Evolutionary conservation across 2,797 vertebrate genomes (phyloP).

Genomic region (Ctenosaura bakeri): DNA sequence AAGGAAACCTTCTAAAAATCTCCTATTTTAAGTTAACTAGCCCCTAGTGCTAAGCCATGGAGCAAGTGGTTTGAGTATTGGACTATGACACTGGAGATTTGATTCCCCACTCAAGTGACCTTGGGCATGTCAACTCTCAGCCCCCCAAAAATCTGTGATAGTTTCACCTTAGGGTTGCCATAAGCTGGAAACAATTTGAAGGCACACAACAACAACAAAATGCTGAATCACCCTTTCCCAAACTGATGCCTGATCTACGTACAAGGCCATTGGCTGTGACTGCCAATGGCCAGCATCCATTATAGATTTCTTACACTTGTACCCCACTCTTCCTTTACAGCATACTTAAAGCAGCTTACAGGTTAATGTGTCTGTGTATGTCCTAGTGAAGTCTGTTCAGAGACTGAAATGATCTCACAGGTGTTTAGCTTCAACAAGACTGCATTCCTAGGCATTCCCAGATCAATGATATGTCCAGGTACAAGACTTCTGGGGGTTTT

Average conservation of each 20-base stretch:
- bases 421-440: not conserved
- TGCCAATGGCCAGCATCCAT: not conserved
- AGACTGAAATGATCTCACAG: not conserved
- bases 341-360: not conserved
- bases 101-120: too few relatives aligned
- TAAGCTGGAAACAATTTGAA: too few relatives aligned
- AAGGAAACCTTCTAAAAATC: not conserved
- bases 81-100: too few relatives aligned
- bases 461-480: not conserved
- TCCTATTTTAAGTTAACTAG: not conserved
- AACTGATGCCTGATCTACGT: not conserved
- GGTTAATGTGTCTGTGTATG: not conserved
- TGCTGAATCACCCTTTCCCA: not conserved
- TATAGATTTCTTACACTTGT: not conserved
- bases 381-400: not conserved
- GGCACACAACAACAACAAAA: too few relatives aligned
- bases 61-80: too few relatives aligned
- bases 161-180: too few relatives aligned
- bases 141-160: too few relatives aligned
- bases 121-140: too few relatives aligned
- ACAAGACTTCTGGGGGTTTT: not conserved
- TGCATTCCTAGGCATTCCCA: not conserved
- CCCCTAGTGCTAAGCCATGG: not conserved
- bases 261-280: not conserved
- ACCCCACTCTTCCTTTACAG: not conserved